Evolutionary conservation across 2,113 vertebrate species (phyloP), one percentile per base, ranked within the genome.

Genomic region (Psilopogon haemacephalus): DNA sequence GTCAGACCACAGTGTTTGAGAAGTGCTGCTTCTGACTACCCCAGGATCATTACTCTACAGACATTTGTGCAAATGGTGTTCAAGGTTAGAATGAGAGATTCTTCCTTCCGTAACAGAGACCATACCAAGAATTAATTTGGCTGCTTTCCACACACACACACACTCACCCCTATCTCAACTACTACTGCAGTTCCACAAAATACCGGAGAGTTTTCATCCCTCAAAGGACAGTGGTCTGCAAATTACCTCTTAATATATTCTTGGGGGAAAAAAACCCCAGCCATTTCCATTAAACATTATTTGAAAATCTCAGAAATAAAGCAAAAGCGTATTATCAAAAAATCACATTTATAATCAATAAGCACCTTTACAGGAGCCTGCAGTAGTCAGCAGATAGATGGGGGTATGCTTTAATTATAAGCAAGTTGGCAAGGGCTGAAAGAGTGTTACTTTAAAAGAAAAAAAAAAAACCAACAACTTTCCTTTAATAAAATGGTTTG

Each of bases 351-450:
- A 46, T 76, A 56, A 90, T 94, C 92, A 88, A 88, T 78, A 85
- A 93, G 94, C 65, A 94, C 73, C 91, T 92, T 23, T 77, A 32
- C 59, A 93, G 82, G 48, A 81, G 59, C 59, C 71, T 95, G 94
- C 59, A 26, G 9, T 55, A 60, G 72, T 75, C 54, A 91, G 88
- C 73, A 69, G 59, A 74, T 30, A 94, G 82, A 82, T 18, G 70
- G 81, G 21, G 62, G 54, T 26, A 5, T 7, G 28, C 32, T 89
- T 96, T 92, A 95, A 95, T 96, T 89, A 97, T 93, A 78, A 97
- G 54, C 28, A 73, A 90, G 56, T 35, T 80, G 54, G 86, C 56
- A 93, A 88, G 68, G 89, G 15, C 52, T 69, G 55, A 79, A 78
- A 76, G 33, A 93, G n/a, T 15, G 33, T 52, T 48, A 63, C 59